These are phyloP conservation scores for Seira sanloemensis DNA, from an alignment of 2,888 invertebrate species.

Conservation along the genomic window DNA sequence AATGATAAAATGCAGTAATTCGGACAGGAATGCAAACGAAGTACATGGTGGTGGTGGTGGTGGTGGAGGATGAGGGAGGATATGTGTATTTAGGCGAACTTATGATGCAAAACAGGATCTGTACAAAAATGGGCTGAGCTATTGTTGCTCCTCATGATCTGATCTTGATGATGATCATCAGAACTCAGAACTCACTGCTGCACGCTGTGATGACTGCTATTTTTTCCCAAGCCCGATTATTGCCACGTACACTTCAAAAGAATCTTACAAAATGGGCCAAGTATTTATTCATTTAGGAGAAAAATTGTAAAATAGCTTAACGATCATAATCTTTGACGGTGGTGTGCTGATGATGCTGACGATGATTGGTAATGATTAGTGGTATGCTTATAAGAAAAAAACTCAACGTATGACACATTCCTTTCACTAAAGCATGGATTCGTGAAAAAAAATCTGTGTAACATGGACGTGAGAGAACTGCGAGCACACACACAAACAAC, in stretches of 20 bases:
- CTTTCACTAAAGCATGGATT: conserved; percentile 34
- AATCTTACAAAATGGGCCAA: conserved; percentile 41
- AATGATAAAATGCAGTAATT: neutral
- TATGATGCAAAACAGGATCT: conserved; percentile 62
- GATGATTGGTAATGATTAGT: conserved; percentile 19
- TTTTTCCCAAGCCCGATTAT: neutral
- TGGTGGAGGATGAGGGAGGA: conserved; percentile 27
- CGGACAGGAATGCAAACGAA: neutral
- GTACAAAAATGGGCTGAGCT: conserved; percentile 47
- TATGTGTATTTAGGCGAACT: conserved; percentile 31
- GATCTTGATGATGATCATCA: neutral
- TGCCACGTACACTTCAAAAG: neutral
- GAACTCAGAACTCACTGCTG: neutral
- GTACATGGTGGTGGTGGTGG: neutral
- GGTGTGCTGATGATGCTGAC: conserved; percentile 22
- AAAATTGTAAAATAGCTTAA: conserved; percentile 32
- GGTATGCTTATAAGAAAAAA: neutral
- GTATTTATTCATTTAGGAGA: neutral
- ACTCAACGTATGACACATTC: conserved; percentile 41
- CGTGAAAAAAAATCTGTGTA: neutral
- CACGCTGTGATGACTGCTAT: neutral
- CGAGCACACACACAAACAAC: neutral
- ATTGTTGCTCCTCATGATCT: neutral
- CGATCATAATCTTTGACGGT: conserved; percentile 36
- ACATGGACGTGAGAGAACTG: neutral